Base-by-base conservation (phyloP, 2,113 vertebrate species). In the Argyrosomus japonicus region DNA sequence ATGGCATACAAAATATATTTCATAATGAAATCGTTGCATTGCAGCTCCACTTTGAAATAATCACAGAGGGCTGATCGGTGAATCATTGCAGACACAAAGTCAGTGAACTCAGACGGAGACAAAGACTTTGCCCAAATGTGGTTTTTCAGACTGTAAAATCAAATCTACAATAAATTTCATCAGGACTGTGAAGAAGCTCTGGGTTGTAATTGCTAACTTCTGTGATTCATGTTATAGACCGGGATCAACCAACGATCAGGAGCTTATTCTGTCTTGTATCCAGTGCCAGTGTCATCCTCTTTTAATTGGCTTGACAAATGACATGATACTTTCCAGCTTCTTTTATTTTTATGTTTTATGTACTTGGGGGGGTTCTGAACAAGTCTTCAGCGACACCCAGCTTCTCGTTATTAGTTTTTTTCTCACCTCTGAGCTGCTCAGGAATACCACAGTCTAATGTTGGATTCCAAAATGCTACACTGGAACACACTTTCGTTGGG, bases 251-350 rank as follows among this genome's bases (percentile, higher is more conserved):
- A 11, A 40, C n/a, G 27, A 65, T 75, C 40, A 27, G 3, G 12
- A 53, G 45, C 23, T 61, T 11, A 64, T 50, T 79, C 36, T 60
- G 23, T 56, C 7, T 62, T 53, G 32, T 40, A 77, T 78, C 53
- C 21, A 60, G 0, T 27, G 10, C 77, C n/a, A 64, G 18, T 43
- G n/a, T 29, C 21, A 1, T 71, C 25, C 6, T 64, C 23, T 57
- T 77, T 78, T 81, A 87, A 88, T 77, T 81, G 60, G 68, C 61
- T 50, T 69, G 63, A 75, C 77, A 77, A 69, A 72, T n/a, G 53
- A 70, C 47, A 53, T 51, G 15, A 67, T 74, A 48, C 21, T 40
- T 68, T 68, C 72, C 11, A 73, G 51, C 23, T 62, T 43, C n/a
- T 61, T 63, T 47, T 23, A 65, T 69, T 36, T 68, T n/a, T 21